These are phyloP conservation scores for Anhinga rufa DNA, from an alignment of 2,113 vertebrate species.

Conservation along the genomic window DNA sequence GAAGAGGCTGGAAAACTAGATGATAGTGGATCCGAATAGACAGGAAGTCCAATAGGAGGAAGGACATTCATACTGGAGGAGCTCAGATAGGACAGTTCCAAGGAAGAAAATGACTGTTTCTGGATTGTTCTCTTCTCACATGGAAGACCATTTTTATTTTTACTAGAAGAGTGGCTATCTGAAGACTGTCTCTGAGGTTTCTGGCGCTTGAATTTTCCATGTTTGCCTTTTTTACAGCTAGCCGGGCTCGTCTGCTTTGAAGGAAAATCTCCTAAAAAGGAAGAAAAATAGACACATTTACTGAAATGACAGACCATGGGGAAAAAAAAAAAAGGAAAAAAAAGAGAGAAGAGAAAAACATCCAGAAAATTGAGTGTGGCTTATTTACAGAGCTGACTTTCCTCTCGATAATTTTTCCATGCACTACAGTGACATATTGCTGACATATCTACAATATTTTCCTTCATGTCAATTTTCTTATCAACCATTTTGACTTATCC, in stretches of 20 bases:
- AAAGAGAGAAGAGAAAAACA: background rate
- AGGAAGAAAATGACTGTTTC: conserved; percentile 55
- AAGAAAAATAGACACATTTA: background rate
- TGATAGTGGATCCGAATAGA: conserved; percentile 31
- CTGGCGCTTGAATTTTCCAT: conserved; percentile 71
- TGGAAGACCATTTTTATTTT: conserved; percentile 24
- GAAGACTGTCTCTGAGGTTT: conserved; percentile 69
- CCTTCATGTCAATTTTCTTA: background rate
- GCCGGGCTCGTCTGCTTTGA: conserved; percentile 47
- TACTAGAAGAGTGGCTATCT: conserved; percentile 53
- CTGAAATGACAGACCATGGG: background rate
- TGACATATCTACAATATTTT: background rate
- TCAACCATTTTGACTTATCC: background rate
- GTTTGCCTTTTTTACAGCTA: conserved; percentile 69
- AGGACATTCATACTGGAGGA: conserved; percentile 1
- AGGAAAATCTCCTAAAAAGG: conserved; percentile 57
- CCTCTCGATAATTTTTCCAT: background rate
- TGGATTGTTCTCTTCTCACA: background rate
- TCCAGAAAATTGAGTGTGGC: background rate
- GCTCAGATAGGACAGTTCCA: conserved; percentile 59
- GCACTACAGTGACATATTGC: background rate
- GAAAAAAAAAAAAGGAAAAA: rapidly evolving
- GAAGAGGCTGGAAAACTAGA: conserved; percentile 25
- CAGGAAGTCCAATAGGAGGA: conserved; percentile 57
- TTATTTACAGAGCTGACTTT: background rate